Evolutionary conservation across 2,888 invertebrate species (phyloP), one percentile per base, ranked within the genome.

Genomic region (Troides oblongomaculatus): DNA sequence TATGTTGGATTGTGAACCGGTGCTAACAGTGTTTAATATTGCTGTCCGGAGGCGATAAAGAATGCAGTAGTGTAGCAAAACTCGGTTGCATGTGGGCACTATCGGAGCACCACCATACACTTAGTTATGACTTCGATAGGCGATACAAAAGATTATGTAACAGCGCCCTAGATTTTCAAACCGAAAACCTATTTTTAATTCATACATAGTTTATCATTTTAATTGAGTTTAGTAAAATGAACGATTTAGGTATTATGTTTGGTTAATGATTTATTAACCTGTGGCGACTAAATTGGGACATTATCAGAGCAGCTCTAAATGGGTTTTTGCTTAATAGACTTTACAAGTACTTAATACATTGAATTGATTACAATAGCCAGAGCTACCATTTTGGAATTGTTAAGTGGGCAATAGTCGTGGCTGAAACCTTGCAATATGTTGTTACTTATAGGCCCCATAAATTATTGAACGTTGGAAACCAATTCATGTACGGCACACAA

Each of bases 71-170:
- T 63, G 63, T 63, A 50, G 46, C 21, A 58, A 30, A 78, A 80
- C 72, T 74, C 76, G 74, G 81, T 78, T 78, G 74, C 79, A 88
- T 88, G 87, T 75, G 88, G 88, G 88, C 81, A 78, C 80, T 88
- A 87, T 87, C 88, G 77, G 75, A 80, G 76, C 76, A 80, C 84
- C 82, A 77, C 79, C 76, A 83, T 83, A 74, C 78, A 76, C 74
- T 72, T 74, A 72, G 71, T 76, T 72, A 72, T 75, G 71, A 74
- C 71, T 73, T 69, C 72, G 75, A 80, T 76, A 79, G 72, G 68
- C 72, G 67, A 78, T 60, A 71, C 17, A 69, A 76, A 65, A 50
- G 66, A 66, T 78, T 77, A 74, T 74, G 74, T 74, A 73, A 77
- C 70, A 76, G 70, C 76, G 81, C 78, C 77, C 76, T 79, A 72